Evolutionary conservation across 2,888 invertebrate genomes (phyloP), one percentile per base, ranked within the genome.

Genomic region (Sclerodermus sp.): DNA sequence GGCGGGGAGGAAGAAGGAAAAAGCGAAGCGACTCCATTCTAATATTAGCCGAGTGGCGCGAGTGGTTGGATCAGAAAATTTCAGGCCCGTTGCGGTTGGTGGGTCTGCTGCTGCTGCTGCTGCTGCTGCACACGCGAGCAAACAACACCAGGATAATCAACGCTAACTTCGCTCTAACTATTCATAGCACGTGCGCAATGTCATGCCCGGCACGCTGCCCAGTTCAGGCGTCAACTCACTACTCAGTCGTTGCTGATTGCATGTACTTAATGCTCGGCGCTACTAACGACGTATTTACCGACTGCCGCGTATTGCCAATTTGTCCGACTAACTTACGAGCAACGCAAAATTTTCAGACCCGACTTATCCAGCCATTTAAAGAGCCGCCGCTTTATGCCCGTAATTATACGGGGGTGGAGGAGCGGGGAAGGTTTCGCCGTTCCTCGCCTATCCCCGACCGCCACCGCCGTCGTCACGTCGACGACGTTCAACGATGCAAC

Each of bases 151-250:
- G 56, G 60, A 64, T 66, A 68, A 68, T 68, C 67, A 66, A 54
- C 62, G 61, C 57, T 66, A 68, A 68, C 67, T 68, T 57, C 60
- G 57, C 58, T 66, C 64, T 60, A 67, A 67, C 68, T 68, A 68
- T 68, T 68, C 68, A 64, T 67, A 67, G 68, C 68, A 68, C 68
- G 68, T 57, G 68, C 62, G 64, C 61, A 63, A 68, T 66, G 64
- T 66, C 60, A 60, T 62, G 55, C 57, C 60, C 64, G 60, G 66
- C 66, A 62, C 66, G 62, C 60, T 60, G 56, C 59, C 58, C 62
- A 38, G 49, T 58, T 58, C 57, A 51, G 4, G 15, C 32, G 37
- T 31, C 47, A 42, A 45, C 44, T 47, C 9, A 17, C 13, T 39
- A n/a, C 5, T n/a, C 18, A n/a, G n/a, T n/a, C n/a, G n/a, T n/a